Conservation (phyloP, 1,140 invertebrate species). For the Pectinophora gossypiella region DNA sequence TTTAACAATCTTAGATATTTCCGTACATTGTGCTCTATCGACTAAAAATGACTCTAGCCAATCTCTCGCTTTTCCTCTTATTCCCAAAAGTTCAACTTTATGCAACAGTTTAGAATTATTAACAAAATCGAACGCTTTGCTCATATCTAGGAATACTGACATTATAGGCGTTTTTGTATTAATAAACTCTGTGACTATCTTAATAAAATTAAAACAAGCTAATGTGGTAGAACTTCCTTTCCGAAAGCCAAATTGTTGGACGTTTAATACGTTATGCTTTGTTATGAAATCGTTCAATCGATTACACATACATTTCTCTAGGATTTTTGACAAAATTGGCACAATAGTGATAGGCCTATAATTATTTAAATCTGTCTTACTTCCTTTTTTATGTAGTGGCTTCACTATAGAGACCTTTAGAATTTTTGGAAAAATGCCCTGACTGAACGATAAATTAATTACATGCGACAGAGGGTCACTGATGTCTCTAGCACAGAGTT, state of each 20-base stretch:
- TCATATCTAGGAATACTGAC: slow-evolving; percentile 9
- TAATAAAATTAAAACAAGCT: neutral
- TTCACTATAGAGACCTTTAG: neutral
- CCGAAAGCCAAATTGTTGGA: neutral
- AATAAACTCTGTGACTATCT: neutral
- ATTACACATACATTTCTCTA: neutral
- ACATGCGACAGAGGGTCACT: neutral
- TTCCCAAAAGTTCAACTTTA: neutral
- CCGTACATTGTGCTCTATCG: neutral
- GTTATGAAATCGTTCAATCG: neutral
- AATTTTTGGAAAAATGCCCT: neutral
- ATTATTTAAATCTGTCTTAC: neutral
- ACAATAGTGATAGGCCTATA: neutral
- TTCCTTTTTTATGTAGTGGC: neutral
- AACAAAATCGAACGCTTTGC: slow-evolving; percentile 12
- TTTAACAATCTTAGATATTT: neutral
- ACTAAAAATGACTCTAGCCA: neutral
- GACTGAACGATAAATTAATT: neutral
- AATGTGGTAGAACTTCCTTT: neutral
- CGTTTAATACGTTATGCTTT: neutral
- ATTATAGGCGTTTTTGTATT: neutral
- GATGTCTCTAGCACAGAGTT: neutral
- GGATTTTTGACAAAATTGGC: neutral
- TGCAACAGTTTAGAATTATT: slow-evolving; percentile 7
- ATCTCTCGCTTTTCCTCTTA: neutral